Conservation (phyloP, 2,888 invertebrate species). For the Drosophila mettleri region DNA sequence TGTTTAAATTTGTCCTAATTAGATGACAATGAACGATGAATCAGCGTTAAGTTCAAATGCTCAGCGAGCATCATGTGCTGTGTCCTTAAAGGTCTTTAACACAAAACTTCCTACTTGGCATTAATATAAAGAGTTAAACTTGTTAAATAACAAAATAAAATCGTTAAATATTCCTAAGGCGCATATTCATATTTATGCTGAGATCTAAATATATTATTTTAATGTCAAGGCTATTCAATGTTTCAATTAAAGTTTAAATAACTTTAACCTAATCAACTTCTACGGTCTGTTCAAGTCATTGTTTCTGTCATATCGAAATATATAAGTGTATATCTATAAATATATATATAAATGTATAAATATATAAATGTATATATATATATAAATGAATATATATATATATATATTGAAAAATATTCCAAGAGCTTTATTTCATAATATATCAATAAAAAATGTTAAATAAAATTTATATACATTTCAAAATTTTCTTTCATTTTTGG, state of each 20-base stretch:
- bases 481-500: not conserved
- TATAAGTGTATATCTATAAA: too few relatives aligned
- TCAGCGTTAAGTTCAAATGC: conserved; percentile 55
- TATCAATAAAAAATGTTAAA: not conserved
- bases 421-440: too few relatives aligned
- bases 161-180: too few relatives aligned
- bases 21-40: conserved; percentile 83
- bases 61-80: conserved; percentile 3
- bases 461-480: not conserved
- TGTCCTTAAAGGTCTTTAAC: not conserved
- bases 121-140: not conserved
- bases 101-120: not conserved
- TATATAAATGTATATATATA: too few relatives aligned
- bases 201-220: not conserved
- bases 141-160: not conserved
- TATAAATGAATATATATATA: not conserved
- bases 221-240: too few relatives aligned
- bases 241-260: too few relatives aligned
- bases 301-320: too few relatives aligned
- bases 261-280: too few relatives aligned
- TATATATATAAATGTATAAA: too few relatives aligned
- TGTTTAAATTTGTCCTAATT: conserved; percentile 84
- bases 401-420: not conserved
- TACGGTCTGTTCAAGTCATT: too few relatives aligned
- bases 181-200: too few relatives aligned